phyloP scores from a whole-genome alignment of 2,888 invertebrate species.

The Cantharis rustica region DNA sequence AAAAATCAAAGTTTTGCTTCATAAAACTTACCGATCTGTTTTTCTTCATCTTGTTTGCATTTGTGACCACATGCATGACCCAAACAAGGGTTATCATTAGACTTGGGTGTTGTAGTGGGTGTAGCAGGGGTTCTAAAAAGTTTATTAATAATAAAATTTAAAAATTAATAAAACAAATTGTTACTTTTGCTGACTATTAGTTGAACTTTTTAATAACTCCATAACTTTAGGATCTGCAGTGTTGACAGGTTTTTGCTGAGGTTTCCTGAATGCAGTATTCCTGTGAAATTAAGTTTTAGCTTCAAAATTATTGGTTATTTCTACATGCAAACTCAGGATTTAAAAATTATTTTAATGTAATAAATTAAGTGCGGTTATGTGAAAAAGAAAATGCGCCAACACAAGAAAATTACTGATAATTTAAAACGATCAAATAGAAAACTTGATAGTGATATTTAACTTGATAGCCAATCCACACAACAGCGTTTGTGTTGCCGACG shows the following conservation, averaged over 20 bases:
- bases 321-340: neutral
- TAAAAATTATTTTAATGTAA: neutral
- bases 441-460: neutral
- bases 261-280: conserved; percentile 16
- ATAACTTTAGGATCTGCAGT: conserved; percentile 20
- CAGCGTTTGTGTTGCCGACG: too few species aligned
- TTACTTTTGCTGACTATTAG: conserved; percentile 18
- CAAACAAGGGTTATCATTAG: conserved; percentile 23
- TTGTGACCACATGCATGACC: conserved; percentile 34
- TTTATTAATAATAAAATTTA: neutral
- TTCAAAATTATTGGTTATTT: neutral
- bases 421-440: too few species aligned
- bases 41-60: conserved; percentile 33
- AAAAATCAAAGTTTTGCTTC: neutral
- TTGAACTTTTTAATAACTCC: conserved; percentile 27
- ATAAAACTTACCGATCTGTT: conserved; percentile 6
- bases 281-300: conserved; percentile 3
- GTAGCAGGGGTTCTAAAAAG: neutral
- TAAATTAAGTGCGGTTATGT: neutral
- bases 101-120: conserved; percentile 9
- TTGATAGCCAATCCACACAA: too few species aligned
- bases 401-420: neutral
- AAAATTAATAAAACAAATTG: neutral
- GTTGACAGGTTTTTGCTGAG: conserved; percentile 14
- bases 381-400: neutral